Base-by-base conservation (phyloP, 2,888 invertebrate species). In the Dermolepida albohirtum region DNA sequence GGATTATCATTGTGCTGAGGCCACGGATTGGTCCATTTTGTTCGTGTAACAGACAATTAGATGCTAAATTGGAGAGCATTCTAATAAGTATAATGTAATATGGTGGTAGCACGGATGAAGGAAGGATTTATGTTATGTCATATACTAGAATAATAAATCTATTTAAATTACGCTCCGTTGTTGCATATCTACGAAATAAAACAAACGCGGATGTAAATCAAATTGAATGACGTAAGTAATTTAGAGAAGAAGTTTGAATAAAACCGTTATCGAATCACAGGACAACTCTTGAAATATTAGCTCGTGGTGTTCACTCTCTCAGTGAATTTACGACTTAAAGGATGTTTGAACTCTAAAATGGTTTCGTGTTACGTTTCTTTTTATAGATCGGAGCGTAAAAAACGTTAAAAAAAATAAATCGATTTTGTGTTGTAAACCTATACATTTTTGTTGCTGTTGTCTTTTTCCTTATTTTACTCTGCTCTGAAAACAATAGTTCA, bases 131-230 rank as follows among this genome's bases (percentile, higher is more conserved):
- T 69, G 44, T 52, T 40, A 41, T 52, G 62, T 69, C 69, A 69
- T 66, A 64, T 54, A 54, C 41, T 63, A 44, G 52, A 52, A 51
- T 66, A 64, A 69, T 69, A 69, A 69, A 69, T 69, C 64, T 65
- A 69, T 65, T 66, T 57, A 66, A 66, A 66, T 66, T 66, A 66
- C 66, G 66, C 34, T 66, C 39, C 50, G 66, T 59, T 66, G 66
- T 66, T 66, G 66, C 66, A 66, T 66, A 78, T 75, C 73, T 69
- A 67, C 74, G 75, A 75, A 76, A 74, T 74, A 73, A 74, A 74
- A 77, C 78, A 78, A 78, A 78, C 77, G 77, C 67, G 68, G 63
- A 62, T 71, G 77, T 79, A 79, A 78, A 79, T 79, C 77, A 78
- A 71, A 65, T 64, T 50, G 65, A 66, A 66, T 72, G 73, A 72